phyloP scores from a whole-genome alignment of 2,888 invertebrate species.

The Ophion ventricosus region DNA sequence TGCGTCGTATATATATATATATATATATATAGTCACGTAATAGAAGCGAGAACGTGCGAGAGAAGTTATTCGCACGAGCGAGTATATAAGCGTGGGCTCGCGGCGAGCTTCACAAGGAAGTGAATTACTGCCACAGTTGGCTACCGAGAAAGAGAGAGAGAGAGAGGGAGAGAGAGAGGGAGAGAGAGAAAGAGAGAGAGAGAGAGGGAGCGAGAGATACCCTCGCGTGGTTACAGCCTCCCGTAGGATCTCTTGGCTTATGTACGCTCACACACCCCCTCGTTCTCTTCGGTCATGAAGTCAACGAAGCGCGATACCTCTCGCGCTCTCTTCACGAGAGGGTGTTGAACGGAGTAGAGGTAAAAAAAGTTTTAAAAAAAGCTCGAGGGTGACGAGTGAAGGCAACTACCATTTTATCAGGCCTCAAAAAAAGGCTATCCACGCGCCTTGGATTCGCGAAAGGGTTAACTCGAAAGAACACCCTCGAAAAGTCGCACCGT shows the following conservation, averaged over 20 bases:
- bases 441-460: background rate
- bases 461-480: slow-evolving; percentile 17
- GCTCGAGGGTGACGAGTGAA: slow-evolving; percentile 30
- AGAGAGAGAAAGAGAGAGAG: background rate
- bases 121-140: slow-evolving; percentile 68
- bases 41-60: slow-evolving; percentile 60
- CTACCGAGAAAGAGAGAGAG: slow-evolving; percentile 53
- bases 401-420: slow-evolving; percentile 41
- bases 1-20: slow-evolving; percentile 27
- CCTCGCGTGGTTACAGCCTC: slow-evolving; percentile 19
- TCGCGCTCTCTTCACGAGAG: slow-evolving; percentile 30
- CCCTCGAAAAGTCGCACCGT: background rate
- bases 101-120: slow-evolving; percentile 70
- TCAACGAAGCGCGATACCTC: slow-evolving; percentile 41
- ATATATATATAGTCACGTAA: slow-evolving; percentile 33
- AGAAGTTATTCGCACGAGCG: slow-evolving; percentile 67
- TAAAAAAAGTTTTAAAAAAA: slow-evolving; percentile 12
- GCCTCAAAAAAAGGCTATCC: slow-evolving; percentile 26
- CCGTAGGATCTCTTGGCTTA: slow-evolving; percentile 15
- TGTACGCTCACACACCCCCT: slow-evolving; percentile 11
- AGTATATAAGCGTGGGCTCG: slow-evolving; percentile 55
- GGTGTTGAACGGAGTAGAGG: slow-evolving; percentile 22
- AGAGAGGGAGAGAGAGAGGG: background rate
- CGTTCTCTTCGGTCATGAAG: slow-evolving; percentile 24
- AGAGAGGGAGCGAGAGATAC: background rate